Base-by-base conservation (phyloP, 2,113 vertebrate species). In the Lepidothrix coronata region DNA sequence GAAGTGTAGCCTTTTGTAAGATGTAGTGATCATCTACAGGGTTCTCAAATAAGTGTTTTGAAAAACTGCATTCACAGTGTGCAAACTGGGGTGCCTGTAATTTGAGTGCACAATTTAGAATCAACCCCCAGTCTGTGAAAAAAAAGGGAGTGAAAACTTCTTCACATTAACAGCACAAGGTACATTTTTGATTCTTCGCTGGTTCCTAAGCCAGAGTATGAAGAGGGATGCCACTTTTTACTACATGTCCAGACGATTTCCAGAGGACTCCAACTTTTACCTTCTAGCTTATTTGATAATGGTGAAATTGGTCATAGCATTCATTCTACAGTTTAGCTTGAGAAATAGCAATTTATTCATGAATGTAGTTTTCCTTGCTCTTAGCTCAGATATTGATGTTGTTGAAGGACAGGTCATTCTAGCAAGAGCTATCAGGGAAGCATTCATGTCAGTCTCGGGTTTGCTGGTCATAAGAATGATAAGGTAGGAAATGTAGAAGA, bases 21-120 rank as follows among this genome's bases (percentile, higher is more conserved):
- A 59, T 0, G 1, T 22, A 27, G 11, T 12, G 25, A 65, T 74
- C 0, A 0, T 30, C 44, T 65, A 4, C 22, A 12, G 10, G 3
- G 2, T 51, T 79, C 25, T 70, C 66, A 93, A 58, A 30, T 11
- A 74, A 62, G 7, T 14, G 20, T 28, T 89, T 74, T 14, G n/a
- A 75, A 75, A 21, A 76, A 5, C 31, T 52, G 4, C 43, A 70
- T 68, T 68, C 16, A 57, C 24, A 75, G 23, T 39, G 25, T 16
- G 39, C 25, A 72, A 90, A 85, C 8, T 28, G 49, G 33, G 4
- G 3, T 48, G 14, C 30, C 33, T 65, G 21, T 68, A 41, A 33
- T 84, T 74, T 66, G 23, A 57, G 15, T 17, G 22, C 35, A 78
- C 6, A 43, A 6, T 48, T 59, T 75, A 14, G 20, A 44, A 55